These are phyloP conservation scores for Heterodera carotae DNA, from an alignment of 1,140 invertebrate genomes.

Conservation along the genomic window DNA sequence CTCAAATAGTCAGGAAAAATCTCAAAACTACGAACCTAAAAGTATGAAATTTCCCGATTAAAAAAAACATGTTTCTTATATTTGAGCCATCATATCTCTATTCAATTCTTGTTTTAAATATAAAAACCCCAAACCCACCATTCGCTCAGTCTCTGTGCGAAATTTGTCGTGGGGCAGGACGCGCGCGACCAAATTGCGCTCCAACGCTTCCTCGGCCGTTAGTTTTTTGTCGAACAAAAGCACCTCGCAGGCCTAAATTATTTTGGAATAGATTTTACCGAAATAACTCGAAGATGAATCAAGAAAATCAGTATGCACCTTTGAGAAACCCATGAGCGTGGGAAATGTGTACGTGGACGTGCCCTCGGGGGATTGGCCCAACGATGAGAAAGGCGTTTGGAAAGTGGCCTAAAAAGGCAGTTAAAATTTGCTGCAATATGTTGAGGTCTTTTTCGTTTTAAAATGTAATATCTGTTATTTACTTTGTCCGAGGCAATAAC, in stretches of 20 bases:
- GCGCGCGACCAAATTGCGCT: constrained; percentile 75
- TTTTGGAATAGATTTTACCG: constrained; percentile 28
- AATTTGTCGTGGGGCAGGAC: constrained; percentile 72
- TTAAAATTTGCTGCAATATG: background rate
- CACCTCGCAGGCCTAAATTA: constrained; percentile 76
- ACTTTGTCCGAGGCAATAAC: constrained; percentile 81
- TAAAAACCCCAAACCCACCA: constrained; percentile 3
- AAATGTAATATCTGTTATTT: constrained; percentile 35
- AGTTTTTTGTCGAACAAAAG: constrained; percentile 80
- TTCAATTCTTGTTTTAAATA: background rate
- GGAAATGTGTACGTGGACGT: constrained; percentile 82
- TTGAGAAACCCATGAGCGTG: constrained; percentile 76
- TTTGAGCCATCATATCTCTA: background rate
- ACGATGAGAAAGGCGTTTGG: constrained; percentile 78
- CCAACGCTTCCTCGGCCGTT: constrained; percentile 75
- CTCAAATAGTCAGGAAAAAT: too few species aligned
- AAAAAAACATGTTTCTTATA: background rate
- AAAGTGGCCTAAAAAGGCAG: constrained; percentile 74
- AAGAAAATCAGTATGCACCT: constrained; percentile 65
- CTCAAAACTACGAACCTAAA: too few species aligned
- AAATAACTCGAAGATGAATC: too few species aligned
- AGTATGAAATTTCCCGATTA: too few species aligned
- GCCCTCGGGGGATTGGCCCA: constrained; percentile 81
- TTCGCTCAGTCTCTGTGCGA: constrained; percentile 66
- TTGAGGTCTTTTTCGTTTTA: constrained; percentile 65